Base-by-base conservation (phyloP, 2,888 invertebrate species). In the Caenorhabditis uteleia region DNA sequence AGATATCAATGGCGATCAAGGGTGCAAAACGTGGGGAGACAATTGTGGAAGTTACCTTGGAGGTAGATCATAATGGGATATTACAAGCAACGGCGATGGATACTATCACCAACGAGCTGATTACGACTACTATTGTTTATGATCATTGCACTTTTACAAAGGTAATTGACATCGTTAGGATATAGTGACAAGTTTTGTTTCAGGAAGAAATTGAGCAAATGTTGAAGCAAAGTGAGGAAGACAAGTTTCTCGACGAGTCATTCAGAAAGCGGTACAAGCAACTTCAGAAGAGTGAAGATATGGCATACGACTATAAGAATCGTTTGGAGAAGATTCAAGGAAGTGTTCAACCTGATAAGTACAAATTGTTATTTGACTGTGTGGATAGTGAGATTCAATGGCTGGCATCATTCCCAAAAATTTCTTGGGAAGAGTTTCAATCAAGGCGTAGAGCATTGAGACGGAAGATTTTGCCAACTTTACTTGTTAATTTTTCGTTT, bases 41-140 rank as follows among this genome's bases (percentile, higher is more conserved):
- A 1, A 34, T 65, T 3, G 43, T 65, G 7, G 65, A 65, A 6
- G 34, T 62, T 6, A 20, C 26, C 18, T 21, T 65, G 16, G 58
- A 58, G 33, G 55, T 65, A 2, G 65, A 65, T 50, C 58, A 65
- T 38, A 65, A 59, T 23, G 65, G 65, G 26, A 65, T 65, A 18
- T 47, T 65, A 14, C 65, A 65, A 47, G 65, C 54, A 1, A 65
- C 65, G 3, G 65, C 65, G 1, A 16, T 50, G 12, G 58, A 65
- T 38, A 25, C 42, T 3, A 47, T 50, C 6, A 46, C 58, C 2
- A 40, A 65, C 40, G 33, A 23, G 5, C 33, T 47, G 2, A 46
- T 65, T 1, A 58, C 54, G 8, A 55, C 58, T 6, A 54, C 58
- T 4, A 50, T 65, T 20, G 46, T 55, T n/a, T 65, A 65, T 29